Evolutionary conservation across 2,113 vertebrate species (phyloP).

Genomic region (Equus quagga): DNA sequence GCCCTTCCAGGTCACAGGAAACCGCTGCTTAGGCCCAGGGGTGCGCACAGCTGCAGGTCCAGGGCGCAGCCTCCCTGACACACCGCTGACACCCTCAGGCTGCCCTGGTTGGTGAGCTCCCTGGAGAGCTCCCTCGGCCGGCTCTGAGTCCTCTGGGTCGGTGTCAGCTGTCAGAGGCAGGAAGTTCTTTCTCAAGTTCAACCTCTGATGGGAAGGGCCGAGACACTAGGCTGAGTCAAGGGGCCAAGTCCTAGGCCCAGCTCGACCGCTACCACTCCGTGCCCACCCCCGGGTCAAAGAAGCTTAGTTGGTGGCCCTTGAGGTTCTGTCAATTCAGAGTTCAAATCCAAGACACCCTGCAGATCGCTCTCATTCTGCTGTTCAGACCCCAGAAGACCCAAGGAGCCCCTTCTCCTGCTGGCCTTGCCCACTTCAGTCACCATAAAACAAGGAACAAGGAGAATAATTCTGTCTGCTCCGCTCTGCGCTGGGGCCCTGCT

Average conservation of each 20-base stretch:
- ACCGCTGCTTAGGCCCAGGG: neutral
- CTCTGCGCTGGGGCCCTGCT: neutral
- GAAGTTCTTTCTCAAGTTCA: neutral
- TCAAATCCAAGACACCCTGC: neutral
- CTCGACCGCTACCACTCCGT: neutral
- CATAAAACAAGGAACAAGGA: neutral
- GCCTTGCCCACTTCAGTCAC: neutral
- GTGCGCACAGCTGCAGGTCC: rapidly evolving
- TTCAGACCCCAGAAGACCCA: neutral
- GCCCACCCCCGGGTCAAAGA: neutral
- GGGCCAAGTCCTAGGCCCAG: neutral
- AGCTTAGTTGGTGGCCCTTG: neutral
- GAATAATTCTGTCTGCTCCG: too few species aligned
- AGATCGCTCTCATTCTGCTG: neutral
- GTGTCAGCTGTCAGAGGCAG: neutral
- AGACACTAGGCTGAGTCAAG: neutral
- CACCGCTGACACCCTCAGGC: neutral
- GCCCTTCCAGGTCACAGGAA: neutral
- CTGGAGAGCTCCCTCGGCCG: neutral
- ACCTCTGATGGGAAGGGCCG: neutral
- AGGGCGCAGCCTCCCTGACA: neutral
- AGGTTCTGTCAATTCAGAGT: neutral
- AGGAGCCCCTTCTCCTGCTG: neutral
- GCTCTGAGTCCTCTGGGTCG: neutral
- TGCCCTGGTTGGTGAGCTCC: neutral